Base-by-base conservation (phyloP, 2,888 invertebrate species). In the Macrophya annulata region DNA sequence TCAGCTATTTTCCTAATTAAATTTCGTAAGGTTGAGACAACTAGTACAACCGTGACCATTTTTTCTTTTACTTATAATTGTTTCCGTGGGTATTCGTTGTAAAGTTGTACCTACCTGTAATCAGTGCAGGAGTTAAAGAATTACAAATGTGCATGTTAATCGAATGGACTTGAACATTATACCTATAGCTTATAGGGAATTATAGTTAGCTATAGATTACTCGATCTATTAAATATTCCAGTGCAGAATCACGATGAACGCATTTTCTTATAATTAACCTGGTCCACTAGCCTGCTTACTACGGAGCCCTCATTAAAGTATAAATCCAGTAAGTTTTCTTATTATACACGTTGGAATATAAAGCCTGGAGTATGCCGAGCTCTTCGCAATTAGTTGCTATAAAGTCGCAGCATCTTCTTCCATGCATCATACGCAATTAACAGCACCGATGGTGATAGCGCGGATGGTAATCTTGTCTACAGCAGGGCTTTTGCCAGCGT, bases 381-480 rank as follows among this genome's bases (percentile, higher is more conserved):
- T 25, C 48, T 31, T 65, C 31, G 83, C 83, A 83, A 83, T 83
- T 83, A 83, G 83, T 71, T 83, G 83, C 71, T 83, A 83, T 83
- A 83, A 83, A 83, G 83, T 83, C 83, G 25, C 40, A 83, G 83
- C 83, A 68, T 68, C 83, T 83, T 71, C 83, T 71, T 83, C 68
- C 81, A 71, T 83, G 83, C 68, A 83, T 83, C 83, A 83, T 83
- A 83, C 17, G 81, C 81, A 81, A 81, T 81, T 81, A 81, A 81
- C 81, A 81, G 81, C 43, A 43, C 43, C 59, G 62, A 81, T 62
- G 59, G 81, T 81, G 81, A 81, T 81, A 81, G 81, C 62, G 81
- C 62, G 81, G 81, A 81, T 81, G 59, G 81, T 81, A 81, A 81
- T 81, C 81, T 81, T 43, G 81, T 81, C 81, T 81, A 43, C 40